Percentiles rank a stretch among this genome's conserved stretches.
Evolutionary conservation across 2,888 invertebrate genomes (phyloP).

Genomic region (Lottia gigantea): DNA sequence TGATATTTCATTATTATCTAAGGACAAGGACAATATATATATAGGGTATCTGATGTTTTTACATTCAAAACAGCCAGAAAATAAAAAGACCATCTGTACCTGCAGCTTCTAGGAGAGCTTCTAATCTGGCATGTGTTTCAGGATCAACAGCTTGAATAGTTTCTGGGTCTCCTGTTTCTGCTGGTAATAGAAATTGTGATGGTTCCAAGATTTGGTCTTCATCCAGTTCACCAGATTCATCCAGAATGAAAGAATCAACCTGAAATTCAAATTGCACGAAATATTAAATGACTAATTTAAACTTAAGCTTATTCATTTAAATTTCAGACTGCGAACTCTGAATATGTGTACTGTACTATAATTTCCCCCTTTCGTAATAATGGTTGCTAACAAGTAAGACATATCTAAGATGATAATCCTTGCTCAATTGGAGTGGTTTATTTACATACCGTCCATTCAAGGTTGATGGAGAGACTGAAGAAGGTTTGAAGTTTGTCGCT

Average conservation of each 20-base stretch:
- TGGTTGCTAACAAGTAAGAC: no score
- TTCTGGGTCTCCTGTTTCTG: slow-evolving; percentile 65
- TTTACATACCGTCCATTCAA: no score
- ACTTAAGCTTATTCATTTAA: no score
- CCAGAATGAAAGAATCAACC: slow-evolving; percentile 80
- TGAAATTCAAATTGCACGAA: slow-evolving; percentile 62
- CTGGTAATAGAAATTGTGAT: slow-evolving; percentile 76
- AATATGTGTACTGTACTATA: no score
- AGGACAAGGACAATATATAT: background rate
- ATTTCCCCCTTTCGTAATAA: no score
- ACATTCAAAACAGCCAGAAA: background rate
- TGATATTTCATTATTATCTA: background rate
- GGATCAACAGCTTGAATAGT: slow-evolving; percentile 71
- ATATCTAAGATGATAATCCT: no score
- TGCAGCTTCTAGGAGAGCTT: slow-evolving; percentile 93
- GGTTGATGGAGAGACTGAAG: no score
- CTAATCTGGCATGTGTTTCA: slow-evolving; percentile 89
- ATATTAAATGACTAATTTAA: background rate
- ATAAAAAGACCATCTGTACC: slow-evolving; percentile 69
- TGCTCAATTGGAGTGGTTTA: no score
- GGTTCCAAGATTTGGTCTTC: slow-evolving; percentile 74
- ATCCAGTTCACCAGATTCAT: slow-evolving; percentile 76
- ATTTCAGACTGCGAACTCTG: no score
- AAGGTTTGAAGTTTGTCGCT: no score
- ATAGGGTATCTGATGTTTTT: background rate